phyloP scores from a whole-genome alignment of 2,888 invertebrate species.

The Hofmannophila pseudospretella region DNA sequence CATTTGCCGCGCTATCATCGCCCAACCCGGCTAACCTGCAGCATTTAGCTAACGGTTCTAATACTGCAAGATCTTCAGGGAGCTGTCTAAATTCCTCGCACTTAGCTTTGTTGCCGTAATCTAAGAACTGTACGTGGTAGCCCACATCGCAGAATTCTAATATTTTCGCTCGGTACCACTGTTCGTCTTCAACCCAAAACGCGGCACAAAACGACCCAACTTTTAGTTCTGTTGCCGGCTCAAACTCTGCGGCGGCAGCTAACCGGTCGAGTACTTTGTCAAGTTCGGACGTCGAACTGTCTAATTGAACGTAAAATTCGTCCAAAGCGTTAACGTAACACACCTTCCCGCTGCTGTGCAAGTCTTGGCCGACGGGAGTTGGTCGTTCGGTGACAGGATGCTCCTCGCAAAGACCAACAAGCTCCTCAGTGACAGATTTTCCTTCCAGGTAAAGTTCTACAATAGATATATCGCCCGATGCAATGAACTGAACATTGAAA shows the following conservation, averaged over 20 bases:
- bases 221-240: slow-evolving; percentile 66
- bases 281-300: slow-evolving; percentile 72
- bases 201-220: slow-evolving; percentile 82
- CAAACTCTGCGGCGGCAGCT: slow-evolving; percentile 69
- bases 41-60: slow-evolving; percentile 80
- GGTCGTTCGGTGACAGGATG: slow-evolving; percentile 50
- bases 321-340: slow-evolving; percentile 82
- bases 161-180: slow-evolving; percentile 82
- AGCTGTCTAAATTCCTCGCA: slow-evolving; percentile 78
- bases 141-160: slow-evolving; percentile 76
- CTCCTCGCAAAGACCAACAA: slow-evolving; percentile 74
- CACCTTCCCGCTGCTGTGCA: slow-evolving; percentile 77
- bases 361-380: slow-evolving; percentile 61
- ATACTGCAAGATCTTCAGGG: slow-evolving; percentile 76
- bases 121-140: slow-evolving; percentile 81
- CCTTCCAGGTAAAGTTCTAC: slow-evolving; percentile 80
- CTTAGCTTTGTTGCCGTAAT: slow-evolving; percentile 83
- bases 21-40: slow-evolving; percentile 75
- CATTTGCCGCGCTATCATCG: slow-evolving; percentile 61
- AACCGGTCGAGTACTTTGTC: slow-evolving; percentile 80
- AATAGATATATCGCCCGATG: slow-evolving; percentile 80
- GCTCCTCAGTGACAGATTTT: slow-evolving; percentile 79
- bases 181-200: slow-evolving; percentile 80
- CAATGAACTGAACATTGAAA: slow-evolving; percentile 82
- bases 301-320: slow-evolving; percentile 86